These are phyloP conservation scores for Drosophila engyochracea DNA, from an alignment of 2,888 invertebrate genomes.

Conservation along the genomic window DNA sequence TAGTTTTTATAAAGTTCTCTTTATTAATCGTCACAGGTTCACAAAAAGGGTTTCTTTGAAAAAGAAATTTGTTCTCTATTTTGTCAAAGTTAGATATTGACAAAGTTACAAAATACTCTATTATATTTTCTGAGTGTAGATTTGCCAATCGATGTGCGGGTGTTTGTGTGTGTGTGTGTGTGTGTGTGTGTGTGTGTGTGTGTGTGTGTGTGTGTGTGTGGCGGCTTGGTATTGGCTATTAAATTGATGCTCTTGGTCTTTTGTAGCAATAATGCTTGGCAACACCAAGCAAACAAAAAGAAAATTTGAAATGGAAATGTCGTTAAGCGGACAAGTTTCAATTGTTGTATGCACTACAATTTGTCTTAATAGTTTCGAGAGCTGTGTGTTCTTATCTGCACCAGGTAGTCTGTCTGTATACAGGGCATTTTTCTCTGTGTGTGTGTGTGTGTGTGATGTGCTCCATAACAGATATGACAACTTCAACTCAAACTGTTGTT, in stretches of 20 bases:
- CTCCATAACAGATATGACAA: constrained; percentile 53
- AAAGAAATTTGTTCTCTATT: neutral
- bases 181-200: constrained; percentile 10
- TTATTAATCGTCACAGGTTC: too few relatives aligned
- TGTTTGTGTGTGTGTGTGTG: constrained; percentile 10
- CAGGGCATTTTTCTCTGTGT: constrained; percentile 12
- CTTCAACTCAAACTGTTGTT: constrained; percentile 55
- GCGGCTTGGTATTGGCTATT: constrained; percentile 66
- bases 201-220: constrained; percentile 13
- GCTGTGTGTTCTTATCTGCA: constrained; percentile 61
- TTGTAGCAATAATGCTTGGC: constrained; percentile 6
- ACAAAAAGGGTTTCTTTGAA: neutral
- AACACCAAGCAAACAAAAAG: constrained; percentile 46
- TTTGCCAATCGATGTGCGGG: constrained; percentile 3
- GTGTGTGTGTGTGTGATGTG: constrained; percentile 21
- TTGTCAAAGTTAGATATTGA: too few relatives aligned
- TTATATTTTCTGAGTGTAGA: neutral
- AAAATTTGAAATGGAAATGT: constrained; percentile 54
- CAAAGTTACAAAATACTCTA: neutral
- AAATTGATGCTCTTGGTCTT: constrained; percentile 31
- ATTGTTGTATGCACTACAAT: constrained; percentile 56
- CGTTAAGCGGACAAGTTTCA: constrained; percentile 26
- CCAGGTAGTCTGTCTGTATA: constrained; percentile 40
- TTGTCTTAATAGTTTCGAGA: constrained; percentile 71
- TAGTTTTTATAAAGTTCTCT: neutral